Conservation (phyloP, 2,113 vertebrate species). For the Centropristis striata region DNA sequence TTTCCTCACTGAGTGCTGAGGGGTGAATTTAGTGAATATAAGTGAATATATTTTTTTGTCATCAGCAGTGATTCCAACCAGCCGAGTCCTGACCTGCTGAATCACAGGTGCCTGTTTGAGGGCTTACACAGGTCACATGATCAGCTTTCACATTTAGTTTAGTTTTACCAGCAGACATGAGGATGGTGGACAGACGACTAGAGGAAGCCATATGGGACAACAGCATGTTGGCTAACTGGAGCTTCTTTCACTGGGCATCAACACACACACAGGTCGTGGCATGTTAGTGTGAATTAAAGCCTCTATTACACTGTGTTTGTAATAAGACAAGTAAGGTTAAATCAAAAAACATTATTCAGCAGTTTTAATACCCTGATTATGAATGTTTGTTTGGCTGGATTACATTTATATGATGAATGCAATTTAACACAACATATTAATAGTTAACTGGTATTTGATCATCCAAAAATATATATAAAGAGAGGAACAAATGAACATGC, state of each 20-base stretch:
- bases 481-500: background rate
- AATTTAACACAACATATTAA: background rate
- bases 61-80: constrained; percentile 33
- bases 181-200: constrained; percentile 48
- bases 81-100: constrained; percentile 34
- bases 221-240: constrained; percentile 61
- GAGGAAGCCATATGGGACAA: constrained; percentile 70
- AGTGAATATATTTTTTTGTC: constrained; percentile 17
- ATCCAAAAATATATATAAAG: background rate
- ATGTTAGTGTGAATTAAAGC: constrained; percentile 26
- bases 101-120: constrained; percentile 35
- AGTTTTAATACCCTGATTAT: background rate
- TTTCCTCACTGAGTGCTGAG: constrained; percentile 3
- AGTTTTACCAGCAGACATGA: constrained; percentile 39
- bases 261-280: constrained; percentile 37
- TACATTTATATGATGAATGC: background rate
- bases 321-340: background rate
- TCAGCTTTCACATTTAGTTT: constrained; percentile 45
- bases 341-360: background rate
- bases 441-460: background rate
- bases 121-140: constrained; percentile 33
- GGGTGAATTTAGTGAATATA: constrained; percentile 15
- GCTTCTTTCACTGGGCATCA: constrained; percentile 48
- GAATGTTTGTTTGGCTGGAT: constrained; percentile 9
- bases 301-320: background rate